Evolutionary conservation across 2,888 invertebrate species (phyloP), one percentile per base, ranked within the genome.

Genomic region (Lagria hirta): DNA sequence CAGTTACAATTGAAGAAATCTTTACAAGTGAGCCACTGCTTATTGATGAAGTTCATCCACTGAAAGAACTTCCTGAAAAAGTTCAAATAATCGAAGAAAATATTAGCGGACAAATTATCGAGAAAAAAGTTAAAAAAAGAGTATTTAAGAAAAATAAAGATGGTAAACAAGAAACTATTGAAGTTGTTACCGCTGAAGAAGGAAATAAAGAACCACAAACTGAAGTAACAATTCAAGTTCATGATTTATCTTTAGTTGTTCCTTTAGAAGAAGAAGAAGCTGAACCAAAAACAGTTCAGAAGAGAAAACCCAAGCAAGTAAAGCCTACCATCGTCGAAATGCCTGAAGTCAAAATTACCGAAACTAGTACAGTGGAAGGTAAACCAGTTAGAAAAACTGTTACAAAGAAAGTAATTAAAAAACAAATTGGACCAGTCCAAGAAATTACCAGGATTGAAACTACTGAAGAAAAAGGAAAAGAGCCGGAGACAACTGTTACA

Each of bases 141-240:
- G 48, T 45, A 29, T 48, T 37, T 18, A 62, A 55, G 50, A 60
- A 56, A 57, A 60, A 20, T 43, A 70, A 69, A 34, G 77, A 72
- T 1, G 60, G 62, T 0, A 73, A 74, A 33, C 61, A 72, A 47
- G 75, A 75, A 52, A 65, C 73, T 5, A 75, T 76, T 1, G 73
- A 73, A 57, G 72, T 73, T n/a, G 66, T 71, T 1, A 73, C 72
- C 8, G 62, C 72, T 21, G 69, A 69, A 52, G 66, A 72, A 55
- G 73, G 69, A 36, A 62, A 64, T 17, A 66, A 67, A 54, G 51
- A 58, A 45, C 69, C 66, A 13, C 64, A 69, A 32, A 66, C 65
- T 6, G 64, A 70, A 7, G 70, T 73, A 1, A 60, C 60, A 55
- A 70, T 50, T 51, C 66, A 43, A 7, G 27, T 38, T 37, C 34